Conservation (phyloP, 2,888 invertebrate genomes). For the Zeuzera pyrina region DNA sequence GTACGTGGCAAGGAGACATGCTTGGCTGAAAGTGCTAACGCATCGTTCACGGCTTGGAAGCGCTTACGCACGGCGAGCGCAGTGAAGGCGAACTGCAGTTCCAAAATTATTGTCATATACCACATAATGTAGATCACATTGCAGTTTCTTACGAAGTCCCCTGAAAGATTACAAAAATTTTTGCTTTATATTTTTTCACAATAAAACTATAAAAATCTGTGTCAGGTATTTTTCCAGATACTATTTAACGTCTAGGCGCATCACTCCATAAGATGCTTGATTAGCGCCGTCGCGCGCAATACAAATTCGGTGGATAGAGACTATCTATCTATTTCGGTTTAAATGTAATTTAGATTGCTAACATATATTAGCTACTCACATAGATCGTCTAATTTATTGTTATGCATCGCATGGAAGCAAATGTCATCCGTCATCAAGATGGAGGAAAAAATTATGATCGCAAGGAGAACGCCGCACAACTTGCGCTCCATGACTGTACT, state of each 20-base stretch:
- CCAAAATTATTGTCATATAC: slow-evolving; percentile 70
- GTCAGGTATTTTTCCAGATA: no score
- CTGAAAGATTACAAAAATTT: slow-evolving; percentile 23
- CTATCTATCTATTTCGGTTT: no score
- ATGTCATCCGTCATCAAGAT: slow-evolving; percentile 57
- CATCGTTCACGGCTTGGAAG: slow-evolving; percentile 67
- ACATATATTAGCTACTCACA: slow-evolving; percentile 47
- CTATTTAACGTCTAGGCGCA: no score
- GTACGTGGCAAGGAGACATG: slow-evolving; percentile 44
- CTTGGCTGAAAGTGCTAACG: slow-evolving; percentile 54
- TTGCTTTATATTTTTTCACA: neutral
- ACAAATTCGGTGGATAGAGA: no score
- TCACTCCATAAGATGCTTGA: no score
- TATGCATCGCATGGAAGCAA: slow-evolving; percentile 54
- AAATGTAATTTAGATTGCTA: no score
- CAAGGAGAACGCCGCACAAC: slow-evolving; percentile 45
- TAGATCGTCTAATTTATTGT: slow-evolving; percentile 42
- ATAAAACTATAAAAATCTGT: neutral
- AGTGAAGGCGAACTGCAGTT: slow-evolving; percentile 74
- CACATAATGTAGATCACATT: slow-evolving; percentile 73
- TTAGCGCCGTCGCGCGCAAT: no score
- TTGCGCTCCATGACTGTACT: slow-evolving; percentile 49
- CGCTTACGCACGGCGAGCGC: slow-evolving; percentile 71
- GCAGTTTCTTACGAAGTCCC: slow-evolving; percentile 67
- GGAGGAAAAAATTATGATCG: slow-evolving; percentile 55